Conservation (phyloP, 2,797 vertebrate species). For the Sitta carolinensis region DNA sequence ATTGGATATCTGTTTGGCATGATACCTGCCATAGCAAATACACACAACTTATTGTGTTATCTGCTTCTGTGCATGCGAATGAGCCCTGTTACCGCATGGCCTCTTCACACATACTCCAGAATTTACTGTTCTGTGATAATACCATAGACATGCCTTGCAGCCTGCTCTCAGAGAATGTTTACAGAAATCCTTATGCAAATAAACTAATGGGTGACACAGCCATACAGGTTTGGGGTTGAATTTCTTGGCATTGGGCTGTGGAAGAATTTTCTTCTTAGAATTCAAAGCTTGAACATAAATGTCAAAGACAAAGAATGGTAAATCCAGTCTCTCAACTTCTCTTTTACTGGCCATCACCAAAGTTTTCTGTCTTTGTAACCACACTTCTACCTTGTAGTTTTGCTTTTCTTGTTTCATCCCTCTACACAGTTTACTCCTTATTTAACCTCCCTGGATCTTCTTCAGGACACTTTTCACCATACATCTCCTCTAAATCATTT, state of each 20-base stretch:
- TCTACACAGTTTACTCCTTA: not conserved
- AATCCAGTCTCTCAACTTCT: not conserved
- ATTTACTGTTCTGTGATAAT: not conserved
- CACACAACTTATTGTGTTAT: not conserved
- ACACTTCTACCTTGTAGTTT: not conserved
- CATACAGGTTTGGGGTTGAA: not conserved
- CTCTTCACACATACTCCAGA: fast-evolving
- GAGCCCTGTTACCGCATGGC: fast-evolving
- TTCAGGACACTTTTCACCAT: not conserved
- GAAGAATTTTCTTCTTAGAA: not conserved
- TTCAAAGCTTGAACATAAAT: not conserved
- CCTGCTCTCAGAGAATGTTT: not conserved
- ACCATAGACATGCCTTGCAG: not conserved
- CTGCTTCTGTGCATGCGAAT: fast-evolving
- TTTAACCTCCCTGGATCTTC: not conserved
- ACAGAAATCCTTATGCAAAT: not conserved
- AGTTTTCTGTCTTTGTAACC: not conserved
- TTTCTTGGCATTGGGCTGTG: fast-evolving
- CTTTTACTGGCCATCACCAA: not conserved
- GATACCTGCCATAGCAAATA: not conserved
- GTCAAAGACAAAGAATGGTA: not conserved
- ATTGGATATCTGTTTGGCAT: not conserved
- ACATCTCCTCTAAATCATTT: not conserved
- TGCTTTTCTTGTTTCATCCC: not conserved
- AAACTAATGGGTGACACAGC: not conserved